These are phyloP conservation scores for Thalpophila matura DNA, from an alignment of 2,888 invertebrate genomes.

Conservation along the genomic window DNA sequence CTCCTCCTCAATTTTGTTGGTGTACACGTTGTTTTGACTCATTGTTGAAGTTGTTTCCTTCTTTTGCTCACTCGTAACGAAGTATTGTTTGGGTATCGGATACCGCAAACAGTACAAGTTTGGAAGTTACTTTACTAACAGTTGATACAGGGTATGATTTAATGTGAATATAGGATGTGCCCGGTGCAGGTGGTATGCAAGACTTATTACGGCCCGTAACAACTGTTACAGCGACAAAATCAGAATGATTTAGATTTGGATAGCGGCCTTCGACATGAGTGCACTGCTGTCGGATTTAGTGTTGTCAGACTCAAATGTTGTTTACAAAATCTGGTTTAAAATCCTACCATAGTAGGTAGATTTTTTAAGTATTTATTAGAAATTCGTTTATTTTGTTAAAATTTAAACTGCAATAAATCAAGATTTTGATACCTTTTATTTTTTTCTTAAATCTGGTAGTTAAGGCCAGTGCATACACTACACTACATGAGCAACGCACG, in stretches of 20 bases:
- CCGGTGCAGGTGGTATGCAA: constrained; percentile 26
- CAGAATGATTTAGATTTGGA: constrained; percentile 57
- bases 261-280: constrained; percentile 61
- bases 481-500: too few species aligned
- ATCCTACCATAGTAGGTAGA: constrained; percentile 46
- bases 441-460: too few species aligned
- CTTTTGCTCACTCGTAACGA: constrained; percentile 51
- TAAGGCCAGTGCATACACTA: too few species aligned
- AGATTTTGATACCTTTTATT: too few species aligned
- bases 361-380: not conserved
- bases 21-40: constrained; percentile 64
- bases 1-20: constrained; percentile 92
- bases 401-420: too few species aligned
- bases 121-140: constrained; percentile 44
- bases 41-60: constrained; percentile 52
- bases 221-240: constrained; percentile 48
- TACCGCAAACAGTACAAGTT: constrained; percentile 56
- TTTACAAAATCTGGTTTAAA: constrained; percentile 38
- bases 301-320: constrained; percentile 61
- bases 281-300: constrained; percentile 67
- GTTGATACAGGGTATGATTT: constrained; percentile 17
- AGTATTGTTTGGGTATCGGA: constrained; percentile 61
- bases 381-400: too few species aligned
- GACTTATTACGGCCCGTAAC: constrained; percentile 31
- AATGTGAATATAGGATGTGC: constrained; percentile 15